Evolutionary conservation across 2,113 vertebrate species (phyloP).

Genomic region (Corythaeola cristata): DNA sequence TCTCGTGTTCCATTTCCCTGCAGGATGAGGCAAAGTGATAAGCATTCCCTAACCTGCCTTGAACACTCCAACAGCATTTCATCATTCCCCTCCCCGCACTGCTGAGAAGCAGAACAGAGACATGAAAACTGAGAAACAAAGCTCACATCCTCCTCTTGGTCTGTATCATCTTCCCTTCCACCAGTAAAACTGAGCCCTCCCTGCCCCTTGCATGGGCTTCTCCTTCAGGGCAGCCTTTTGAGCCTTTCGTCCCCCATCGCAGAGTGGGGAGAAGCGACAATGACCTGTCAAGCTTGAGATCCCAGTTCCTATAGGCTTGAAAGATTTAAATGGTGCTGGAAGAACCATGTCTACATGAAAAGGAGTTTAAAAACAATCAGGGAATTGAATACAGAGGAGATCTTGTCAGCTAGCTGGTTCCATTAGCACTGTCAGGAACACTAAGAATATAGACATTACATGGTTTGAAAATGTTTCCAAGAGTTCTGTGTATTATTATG

Average conservation of each 20-base stretch:
- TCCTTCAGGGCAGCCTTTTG: background rate
- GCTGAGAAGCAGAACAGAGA: background rate
- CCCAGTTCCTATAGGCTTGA: background rate
- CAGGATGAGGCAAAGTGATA: conserved; percentile 16
- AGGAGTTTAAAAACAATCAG: conserved; percentile 16
- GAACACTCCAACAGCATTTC: background rate
- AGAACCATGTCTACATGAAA: background rate
- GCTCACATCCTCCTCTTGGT: background rate
- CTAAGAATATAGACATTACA: conserved; percentile 68
- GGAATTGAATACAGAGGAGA: conserved; percentile 51
- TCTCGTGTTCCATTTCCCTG: background rate
- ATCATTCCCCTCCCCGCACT: background rate
- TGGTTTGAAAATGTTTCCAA: conserved; percentile 67
- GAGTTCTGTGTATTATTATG: conserved; percentile 70
- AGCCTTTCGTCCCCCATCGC: background rate
- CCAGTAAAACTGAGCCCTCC: background rate
- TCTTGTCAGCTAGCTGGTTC: conserved; percentile 66
- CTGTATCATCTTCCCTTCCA: background rate
- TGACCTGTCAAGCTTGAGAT: rapidly evolving
- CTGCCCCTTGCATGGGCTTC: background rate
- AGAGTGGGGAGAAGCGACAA: background rate
- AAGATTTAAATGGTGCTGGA: background rate
- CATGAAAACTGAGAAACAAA: background rate
- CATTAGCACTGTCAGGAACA: conserved; percentile 65
- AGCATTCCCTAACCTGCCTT: background rate